A percentile compares a stretch with the other conserved stretches of the same genome.
These are phyloP conservation scores for Rousettus leschenaultii DNA, from an alignment of 2,113 vertebrate genomes.

Conservation along the genomic window DNA sequence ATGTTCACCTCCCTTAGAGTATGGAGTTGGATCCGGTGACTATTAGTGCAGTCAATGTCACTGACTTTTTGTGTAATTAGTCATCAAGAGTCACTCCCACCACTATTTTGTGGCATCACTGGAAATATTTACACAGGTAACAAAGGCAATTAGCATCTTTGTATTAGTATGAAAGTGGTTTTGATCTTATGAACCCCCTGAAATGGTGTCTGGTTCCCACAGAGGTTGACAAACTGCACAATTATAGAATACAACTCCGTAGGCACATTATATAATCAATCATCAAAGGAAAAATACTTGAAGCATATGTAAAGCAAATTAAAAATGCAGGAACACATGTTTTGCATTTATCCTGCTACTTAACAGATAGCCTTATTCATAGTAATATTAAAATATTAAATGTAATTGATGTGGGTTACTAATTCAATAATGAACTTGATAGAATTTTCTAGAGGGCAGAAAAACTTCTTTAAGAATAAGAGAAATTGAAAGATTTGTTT, in stretches of 20 bases:
- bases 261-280: too few species aligned
- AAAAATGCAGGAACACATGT: neutral
- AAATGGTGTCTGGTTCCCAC: neutral
- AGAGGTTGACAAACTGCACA: neutral
- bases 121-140: neutral
- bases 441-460: neutral
- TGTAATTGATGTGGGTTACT: neutral
- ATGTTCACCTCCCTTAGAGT: fast-evolving
- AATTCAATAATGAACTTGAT: neutral
- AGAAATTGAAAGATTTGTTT: neutral
- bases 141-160: neutral
- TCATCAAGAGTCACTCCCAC: neutral
- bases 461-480: neutral
- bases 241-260: too few species aligned
- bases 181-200: neutral
- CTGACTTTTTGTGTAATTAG: neutral
- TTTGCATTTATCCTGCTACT: neutral
- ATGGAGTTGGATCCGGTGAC: neutral
- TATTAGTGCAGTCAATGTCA: neutral
- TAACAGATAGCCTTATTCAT: neutral
- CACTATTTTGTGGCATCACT: neutral
- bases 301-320: neutral
- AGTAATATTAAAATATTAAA: neutral
- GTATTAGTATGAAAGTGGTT: neutral
- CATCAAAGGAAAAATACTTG: too few species aligned